phyloP scores from a whole-genome alignment of 2,113 vertebrate species.

The Strix uralensis region DNA sequence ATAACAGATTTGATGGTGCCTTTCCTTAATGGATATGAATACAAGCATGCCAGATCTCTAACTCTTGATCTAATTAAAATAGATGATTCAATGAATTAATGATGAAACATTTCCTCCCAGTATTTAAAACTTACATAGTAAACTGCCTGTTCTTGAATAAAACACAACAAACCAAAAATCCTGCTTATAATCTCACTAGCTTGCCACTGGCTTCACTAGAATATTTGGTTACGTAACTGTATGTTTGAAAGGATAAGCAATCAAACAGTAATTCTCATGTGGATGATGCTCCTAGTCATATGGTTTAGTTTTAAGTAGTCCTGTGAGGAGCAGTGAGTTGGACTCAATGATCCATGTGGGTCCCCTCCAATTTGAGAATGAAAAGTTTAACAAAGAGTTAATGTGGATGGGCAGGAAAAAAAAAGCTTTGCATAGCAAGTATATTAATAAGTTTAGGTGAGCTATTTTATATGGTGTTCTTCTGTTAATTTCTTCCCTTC shows the following conservation, averaged over 20 bases:
- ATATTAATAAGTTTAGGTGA: not conserved
- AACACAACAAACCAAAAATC: not conserved
- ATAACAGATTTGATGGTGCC: not conserved
- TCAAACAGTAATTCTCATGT: not conserved
- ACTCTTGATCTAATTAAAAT: constrained; percentile 49
- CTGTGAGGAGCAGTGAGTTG: not conserved
- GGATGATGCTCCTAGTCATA: not conserved
- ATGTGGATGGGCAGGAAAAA: not conserved
- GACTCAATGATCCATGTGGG: not conserved
- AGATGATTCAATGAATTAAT: constrained; percentile 35
- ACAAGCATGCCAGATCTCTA: not conserved
- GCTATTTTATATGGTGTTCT: not conserved
- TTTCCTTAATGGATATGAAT: constrained; percentile 33
- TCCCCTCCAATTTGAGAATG: not conserved
- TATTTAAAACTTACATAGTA: not conserved
- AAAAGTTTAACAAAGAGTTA: not conserved
- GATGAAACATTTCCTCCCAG: constrained; percentile 27
- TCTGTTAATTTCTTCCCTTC: not conserved
- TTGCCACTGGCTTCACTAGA: not conserved
- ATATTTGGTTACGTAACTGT: not conserved
- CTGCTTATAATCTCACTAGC: not conserved
- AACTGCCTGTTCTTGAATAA: constrained; percentile 12
- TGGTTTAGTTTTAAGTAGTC: not conserved
- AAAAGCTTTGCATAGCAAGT: not conserved
- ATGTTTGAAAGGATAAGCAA: not conserved